Percentiles rank a stretch among this genome's conserved stretches.
Evolutionary conservation across 2,797 vertebrate genomes (phyloP).

Genomic region (Falco berigora): DNA sequence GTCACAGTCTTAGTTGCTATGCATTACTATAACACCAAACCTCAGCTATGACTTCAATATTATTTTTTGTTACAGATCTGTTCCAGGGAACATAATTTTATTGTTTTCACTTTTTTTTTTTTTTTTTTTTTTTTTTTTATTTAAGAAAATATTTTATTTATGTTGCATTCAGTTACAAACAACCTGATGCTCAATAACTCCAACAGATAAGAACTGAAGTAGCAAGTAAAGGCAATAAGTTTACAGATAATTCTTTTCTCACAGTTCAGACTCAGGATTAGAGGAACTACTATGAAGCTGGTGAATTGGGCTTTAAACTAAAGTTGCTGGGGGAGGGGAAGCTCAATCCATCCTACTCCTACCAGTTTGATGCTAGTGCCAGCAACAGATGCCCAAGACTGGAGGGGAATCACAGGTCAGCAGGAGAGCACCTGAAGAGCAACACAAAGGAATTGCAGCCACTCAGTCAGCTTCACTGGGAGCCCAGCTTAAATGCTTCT

Average conservation of each 20-base stretch:
- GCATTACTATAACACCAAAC: background rate
- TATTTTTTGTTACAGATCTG: background rate
- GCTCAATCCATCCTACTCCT: background rate
- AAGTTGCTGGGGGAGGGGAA: background rate
- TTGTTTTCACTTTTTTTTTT: background rate
- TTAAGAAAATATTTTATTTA: too few relatives aligned
- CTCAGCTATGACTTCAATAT: background rate
- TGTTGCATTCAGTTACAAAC: background rate
- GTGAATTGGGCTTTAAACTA: background rate
- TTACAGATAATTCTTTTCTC: background rate
- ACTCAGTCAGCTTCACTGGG: background rate
- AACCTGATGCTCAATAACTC: background rate
- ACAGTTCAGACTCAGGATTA: background rate
- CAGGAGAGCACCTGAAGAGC: background rate
- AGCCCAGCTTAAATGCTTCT: background rate
- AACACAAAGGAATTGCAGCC: background rate
- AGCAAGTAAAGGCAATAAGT: background rate
- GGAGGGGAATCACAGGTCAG: background rate
- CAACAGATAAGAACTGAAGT: background rate
- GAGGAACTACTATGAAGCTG: background rate
- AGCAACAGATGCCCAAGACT: background rate
- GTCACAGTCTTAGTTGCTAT: background rate
- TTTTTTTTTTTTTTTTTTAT: too few relatives aligned
- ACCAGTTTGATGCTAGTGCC: background rate
- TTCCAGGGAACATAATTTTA: background rate